phyloP scores from a whole-genome alignment of 2,797 vertebrate species.

The Syndactyla subalaris region DNA sequence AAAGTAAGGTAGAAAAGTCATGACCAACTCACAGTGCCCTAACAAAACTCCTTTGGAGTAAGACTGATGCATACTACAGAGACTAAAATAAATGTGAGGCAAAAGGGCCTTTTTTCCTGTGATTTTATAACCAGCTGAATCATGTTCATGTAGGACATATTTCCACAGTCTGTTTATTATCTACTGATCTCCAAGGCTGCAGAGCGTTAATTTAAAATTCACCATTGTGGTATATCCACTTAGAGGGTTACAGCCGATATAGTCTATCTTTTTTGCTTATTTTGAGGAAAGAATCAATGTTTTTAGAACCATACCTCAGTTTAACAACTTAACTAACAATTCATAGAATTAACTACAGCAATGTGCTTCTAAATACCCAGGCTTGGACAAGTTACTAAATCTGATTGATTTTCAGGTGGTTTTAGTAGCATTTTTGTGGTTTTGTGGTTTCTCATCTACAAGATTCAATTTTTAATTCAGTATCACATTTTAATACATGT shows the following conservation, averaged over 20 bases:
- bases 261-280: neutral
- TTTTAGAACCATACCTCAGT: constrained; percentile 6
- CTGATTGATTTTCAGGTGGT: neutral
- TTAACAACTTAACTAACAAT: neutral
- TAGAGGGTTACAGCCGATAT: neutral
- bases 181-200: neutral
- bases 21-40: neutral
- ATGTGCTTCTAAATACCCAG: neutral
- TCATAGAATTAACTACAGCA: neutral
- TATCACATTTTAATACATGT: neutral
- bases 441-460: neutral
- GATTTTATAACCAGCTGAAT: neutral
- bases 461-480: neutral
- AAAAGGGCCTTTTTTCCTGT: neutral
- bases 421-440: neutral
- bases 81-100: neutral
- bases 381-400: constrained; percentile 4
- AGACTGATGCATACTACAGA: neutral
- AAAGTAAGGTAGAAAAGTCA: neutral
- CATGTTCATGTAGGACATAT: neutral
- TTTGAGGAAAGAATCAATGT: neutral
- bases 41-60: neutral
- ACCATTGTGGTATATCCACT: neutral
- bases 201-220: neutral
- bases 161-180: neutral